These are phyloP conservation scores for Eulemur coronatus DNA, from an alignment of 2,797 vertebrate genomes.

Conservation along the genomic window DNA sequence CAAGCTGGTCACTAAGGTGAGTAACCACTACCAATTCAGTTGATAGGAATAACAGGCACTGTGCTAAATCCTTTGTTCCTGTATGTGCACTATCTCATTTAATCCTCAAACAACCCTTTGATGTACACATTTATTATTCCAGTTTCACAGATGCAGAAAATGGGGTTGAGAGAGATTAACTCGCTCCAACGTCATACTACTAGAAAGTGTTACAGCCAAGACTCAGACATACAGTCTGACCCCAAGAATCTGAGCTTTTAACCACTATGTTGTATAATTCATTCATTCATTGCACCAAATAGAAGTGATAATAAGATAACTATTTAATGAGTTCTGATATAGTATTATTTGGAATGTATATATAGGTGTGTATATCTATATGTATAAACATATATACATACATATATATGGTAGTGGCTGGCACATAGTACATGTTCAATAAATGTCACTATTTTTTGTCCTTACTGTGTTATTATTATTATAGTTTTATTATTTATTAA, in stretches of 20 bases:
- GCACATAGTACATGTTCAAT: not conserved
- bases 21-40: not conserved
- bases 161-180: not conserved
- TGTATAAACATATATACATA: too few relatives aligned
- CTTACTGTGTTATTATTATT: not conserved
- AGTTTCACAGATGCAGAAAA: not conserved
- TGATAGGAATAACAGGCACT: not conserved
- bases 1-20: not conserved
- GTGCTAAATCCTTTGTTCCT: not conserved
- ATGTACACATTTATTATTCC: not conserved
- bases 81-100: not conserved
- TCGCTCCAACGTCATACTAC: not conserved
- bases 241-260: not conserved
- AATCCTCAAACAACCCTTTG: not conserved
- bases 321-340: not conserved
- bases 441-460: not conserved
- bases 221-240: not conserved
- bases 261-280: not conserved
- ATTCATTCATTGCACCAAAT: not conserved
- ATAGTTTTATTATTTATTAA: not conserved
- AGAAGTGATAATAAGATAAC: not conserved
- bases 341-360: not conserved
- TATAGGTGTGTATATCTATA: not conserved
- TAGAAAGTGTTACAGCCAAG: not conserved
- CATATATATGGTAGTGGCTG: not conserved